Conservation (phyloP, 1,140 invertebrate species). For the Stenopsyche tienmushanensis region DNA sequence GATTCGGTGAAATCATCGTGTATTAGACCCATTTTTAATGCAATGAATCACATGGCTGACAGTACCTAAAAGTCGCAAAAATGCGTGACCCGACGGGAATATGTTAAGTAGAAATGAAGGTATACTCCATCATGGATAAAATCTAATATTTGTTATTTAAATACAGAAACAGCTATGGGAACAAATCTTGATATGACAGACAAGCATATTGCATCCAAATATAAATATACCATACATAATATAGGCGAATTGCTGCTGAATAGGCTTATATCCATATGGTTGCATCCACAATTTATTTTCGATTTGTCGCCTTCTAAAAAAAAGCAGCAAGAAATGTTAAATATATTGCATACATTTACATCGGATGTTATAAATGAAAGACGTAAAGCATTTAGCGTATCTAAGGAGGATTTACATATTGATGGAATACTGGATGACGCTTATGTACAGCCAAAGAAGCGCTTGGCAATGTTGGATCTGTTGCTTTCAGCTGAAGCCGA, state of each 20-base stretch:
- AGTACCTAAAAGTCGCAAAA: too few relatives aligned
- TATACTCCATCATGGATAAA: too few relatives aligned
- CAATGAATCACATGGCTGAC: too few relatives aligned
- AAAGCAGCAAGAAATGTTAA: constrained; percentile 42
- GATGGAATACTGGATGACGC: too few relatives aligned
- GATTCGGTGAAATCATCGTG: too few relatives aligned
- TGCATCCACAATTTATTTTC: constrained; percentile 44
- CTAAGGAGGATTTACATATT: too few relatives aligned
- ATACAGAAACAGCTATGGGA: constrained; percentile 23
- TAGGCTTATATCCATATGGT: constrained; percentile 45
- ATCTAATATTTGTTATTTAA: too few relatives aligned
- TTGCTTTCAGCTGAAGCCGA: constrained; percentile 61
- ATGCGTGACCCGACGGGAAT: too few relatives aligned
- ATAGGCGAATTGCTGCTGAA: constrained; percentile 45
- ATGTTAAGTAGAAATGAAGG: too few relatives aligned
- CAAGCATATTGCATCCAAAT: background rate
- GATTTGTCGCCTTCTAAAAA: constrained; percentile 33
- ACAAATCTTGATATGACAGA: constrained; percentile 1
- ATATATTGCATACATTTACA: constrained; percentile 44
- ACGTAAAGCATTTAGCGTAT: too few relatives aligned
- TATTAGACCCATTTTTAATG: too few relatives aligned
- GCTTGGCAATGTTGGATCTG: constrained; percentile 45
- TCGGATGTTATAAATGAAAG: constrained; percentile 44
- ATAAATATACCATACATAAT: constrained; percentile 45
- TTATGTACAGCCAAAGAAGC: too few relatives aligned